A percentile compares a stretch with the other conserved stretches of the same genome.
Evolutionary conservation across 2,113 vertebrate species (phyloP).

Genomic region (Oceanodroma tethys): DNA sequence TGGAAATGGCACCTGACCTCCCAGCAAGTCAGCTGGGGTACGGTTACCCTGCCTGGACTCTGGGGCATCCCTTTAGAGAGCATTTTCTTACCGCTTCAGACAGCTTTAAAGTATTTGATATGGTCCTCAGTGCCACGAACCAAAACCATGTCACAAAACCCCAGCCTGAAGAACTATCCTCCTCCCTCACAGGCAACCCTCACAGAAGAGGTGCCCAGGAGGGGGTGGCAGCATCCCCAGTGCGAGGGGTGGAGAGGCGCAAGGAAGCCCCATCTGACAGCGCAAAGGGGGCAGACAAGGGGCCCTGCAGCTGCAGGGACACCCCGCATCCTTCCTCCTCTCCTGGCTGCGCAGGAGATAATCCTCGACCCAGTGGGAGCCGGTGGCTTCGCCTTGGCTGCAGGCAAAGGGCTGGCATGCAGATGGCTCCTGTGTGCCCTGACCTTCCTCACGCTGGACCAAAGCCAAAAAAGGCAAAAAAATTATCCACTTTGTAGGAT

Average conservation of each 20-base stretch:
- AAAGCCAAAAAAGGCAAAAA: background rate
- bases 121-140: background rate
- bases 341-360: background rate
- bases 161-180: background rate
- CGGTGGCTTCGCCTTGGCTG: fast-evolving
- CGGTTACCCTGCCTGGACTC: background rate
- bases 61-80: background rate
- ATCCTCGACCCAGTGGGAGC: background rate
- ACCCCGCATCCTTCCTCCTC: background rate
- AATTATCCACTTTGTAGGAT: background rate
- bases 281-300: background rate
- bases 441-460: background rate
- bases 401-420: background rate
- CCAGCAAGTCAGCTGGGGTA: background rate
- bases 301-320: background rate
- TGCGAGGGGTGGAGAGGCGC: background rate
- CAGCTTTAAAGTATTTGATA: background rate
- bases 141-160: background rate
- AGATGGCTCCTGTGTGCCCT: background rate
- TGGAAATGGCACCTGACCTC: background rate
- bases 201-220: background rate
- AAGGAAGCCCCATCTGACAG: too few species aligned
- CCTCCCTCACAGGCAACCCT: background rate
- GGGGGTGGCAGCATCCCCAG: fast-evolving
- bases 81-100: background rate